Evolutionary conservation across 2,113 vertebrate genomes (phyloP).

Genomic region (Scomber colias): DNA sequence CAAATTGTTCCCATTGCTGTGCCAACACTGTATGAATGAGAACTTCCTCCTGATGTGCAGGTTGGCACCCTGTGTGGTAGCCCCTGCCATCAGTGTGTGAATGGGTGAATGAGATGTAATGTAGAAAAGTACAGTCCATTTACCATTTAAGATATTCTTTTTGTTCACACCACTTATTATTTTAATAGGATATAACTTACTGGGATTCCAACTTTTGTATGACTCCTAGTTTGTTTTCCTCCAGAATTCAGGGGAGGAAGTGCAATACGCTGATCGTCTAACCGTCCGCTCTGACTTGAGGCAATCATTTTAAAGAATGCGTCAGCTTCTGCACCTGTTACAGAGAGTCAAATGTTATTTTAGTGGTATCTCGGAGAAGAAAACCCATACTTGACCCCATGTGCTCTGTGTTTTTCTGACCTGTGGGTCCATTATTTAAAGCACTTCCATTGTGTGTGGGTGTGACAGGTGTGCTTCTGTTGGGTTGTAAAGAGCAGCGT

Average conservation of each 20-base stretch:
- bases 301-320: slow-evolving; percentile 77
- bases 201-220: slow-evolving; percentile 29
- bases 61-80: no score
- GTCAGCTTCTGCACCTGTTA: slow-evolving; percentile 82
- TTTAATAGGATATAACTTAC: slow-evolving; percentile 34
- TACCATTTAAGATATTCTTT: neutral
- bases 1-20: no score
- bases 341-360: slow-evolving; percentile 28
- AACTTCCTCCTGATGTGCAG: no score
- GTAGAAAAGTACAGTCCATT: no score
- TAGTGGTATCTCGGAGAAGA: neutral
- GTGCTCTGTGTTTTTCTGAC: slow-evolving; percentile 51
- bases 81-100: no score
- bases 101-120: no score
- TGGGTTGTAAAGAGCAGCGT: slow-evolving; percentile 83
- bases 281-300: slow-evolving; percentile 46
- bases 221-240: slow-evolving; percentile 43
- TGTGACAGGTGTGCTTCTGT: slow-evolving; percentile 58
- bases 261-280: slow-evolving; percentile 61
- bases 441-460: slow-evolving; percentile 61
- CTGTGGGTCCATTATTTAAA: slow-evolving; percentile 49
- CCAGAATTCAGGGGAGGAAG: slow-evolving; percentile 54
- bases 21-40: no score
- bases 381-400: slow-evolving; percentile 21
- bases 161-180: neutral